Conservation (phyloP, 1,140 invertebrate genomes). For the Drosophila azteca region DNA sequence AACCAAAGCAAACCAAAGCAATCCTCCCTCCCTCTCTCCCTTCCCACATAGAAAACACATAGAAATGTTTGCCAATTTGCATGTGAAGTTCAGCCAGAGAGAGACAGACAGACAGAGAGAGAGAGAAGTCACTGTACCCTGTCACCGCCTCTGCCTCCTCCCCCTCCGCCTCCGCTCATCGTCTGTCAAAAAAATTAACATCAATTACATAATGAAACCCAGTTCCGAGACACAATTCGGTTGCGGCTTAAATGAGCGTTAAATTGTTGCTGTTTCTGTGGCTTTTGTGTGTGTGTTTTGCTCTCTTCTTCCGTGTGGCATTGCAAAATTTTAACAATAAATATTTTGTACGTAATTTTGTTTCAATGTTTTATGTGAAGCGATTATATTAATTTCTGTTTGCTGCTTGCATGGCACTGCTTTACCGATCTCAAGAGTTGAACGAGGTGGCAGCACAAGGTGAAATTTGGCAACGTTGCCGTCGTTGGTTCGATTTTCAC, state of each 20-base stretch:
- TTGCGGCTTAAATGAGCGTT: constrained; percentile 26
- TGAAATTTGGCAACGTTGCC: constrained; percentile 24
- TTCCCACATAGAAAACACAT: neutral
- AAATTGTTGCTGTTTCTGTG: constrained; percentile 34
- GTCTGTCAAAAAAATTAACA: constrained; percentile 44
- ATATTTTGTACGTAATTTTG: constrained; percentile 11
- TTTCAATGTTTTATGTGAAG: constrained; percentile 8
- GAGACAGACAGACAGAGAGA: neutral
- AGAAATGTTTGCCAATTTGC: constrained; percentile 33
- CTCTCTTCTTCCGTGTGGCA: constrained; percentile 13
- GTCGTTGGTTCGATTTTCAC: constrained; percentile 27
- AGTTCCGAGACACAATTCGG: constrained; percentile 48
- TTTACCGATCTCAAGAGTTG: neutral
- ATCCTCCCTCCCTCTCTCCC: no score
- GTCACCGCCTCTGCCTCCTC: neutral
- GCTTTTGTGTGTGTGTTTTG: constrained; percentile 7
- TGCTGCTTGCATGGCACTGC: no score
- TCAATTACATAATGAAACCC: constrained; percentile 59
- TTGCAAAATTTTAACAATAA: constrained; percentile 3
- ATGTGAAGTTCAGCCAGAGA: constrained; percentile 40
- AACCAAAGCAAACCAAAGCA: neutral
- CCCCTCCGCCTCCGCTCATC: no score
- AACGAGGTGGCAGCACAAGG: constrained; percentile 20
- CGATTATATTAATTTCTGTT: constrained; percentile 45
- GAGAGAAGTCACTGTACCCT: neutral